phyloP scores from a whole-genome alignment of 2,888 invertebrate genomes.

The Brenthis ino region DNA sequence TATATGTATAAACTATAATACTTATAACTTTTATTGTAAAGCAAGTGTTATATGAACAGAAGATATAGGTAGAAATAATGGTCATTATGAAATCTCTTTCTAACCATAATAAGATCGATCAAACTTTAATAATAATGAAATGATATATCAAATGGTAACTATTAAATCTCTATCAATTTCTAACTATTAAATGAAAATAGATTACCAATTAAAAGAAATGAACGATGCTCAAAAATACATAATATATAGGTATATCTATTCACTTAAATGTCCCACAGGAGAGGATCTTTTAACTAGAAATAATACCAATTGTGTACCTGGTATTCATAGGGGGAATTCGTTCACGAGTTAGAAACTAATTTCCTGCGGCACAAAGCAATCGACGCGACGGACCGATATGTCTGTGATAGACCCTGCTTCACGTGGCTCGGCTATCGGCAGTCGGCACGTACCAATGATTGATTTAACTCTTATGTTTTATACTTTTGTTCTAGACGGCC shows the following conservation, averaged over 20 bases:
- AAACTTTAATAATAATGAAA: too few species aligned
- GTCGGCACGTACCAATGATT: constrained; percentile 56
- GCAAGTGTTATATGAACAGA: too few species aligned
- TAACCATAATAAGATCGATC: too few species aligned
- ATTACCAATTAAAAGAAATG: too few species aligned
- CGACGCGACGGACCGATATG: constrained; percentile 56
- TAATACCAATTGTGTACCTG: constrained; percentile 3
- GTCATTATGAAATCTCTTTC: too few species aligned
- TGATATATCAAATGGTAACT: too few species aligned
- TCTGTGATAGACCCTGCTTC: constrained; percentile 52
- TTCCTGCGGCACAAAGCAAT: constrained; percentile 76
- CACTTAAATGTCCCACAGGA: not conserved
- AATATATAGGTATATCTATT: not conserved
- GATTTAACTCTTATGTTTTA: constrained; percentile 47
- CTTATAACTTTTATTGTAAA: too few species aligned
- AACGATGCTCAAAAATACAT: too few species aligned
- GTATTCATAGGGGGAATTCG: constrained; percentile 46
- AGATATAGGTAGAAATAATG: too few species aligned
- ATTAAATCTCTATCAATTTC: too few species aligned
- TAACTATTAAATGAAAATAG: too few species aligned
- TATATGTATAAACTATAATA: too few species aligned
- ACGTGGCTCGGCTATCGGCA: constrained; percentile 16
- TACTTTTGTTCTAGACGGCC: constrained; percentile 9
- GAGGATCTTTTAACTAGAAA: not conserved
- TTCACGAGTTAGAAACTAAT: constrained; percentile 72